These are phyloP conservation scores for Diuraphis noxia DNA, from an alignment of 1,140 invertebrate genomes.

Conservation along the genomic window DNA sequence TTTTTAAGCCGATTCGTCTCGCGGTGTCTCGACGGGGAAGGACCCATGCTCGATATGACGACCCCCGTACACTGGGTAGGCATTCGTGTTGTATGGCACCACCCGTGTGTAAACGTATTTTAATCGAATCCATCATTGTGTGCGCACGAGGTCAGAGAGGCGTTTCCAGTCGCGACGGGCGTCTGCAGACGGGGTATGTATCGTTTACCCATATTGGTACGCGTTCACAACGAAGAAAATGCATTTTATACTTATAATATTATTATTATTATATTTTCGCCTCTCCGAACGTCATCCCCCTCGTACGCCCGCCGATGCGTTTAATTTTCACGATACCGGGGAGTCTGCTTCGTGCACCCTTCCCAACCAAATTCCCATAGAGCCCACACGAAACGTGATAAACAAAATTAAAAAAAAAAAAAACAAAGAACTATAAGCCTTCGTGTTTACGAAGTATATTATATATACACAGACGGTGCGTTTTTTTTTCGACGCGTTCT, in stretches of 20 bases:
- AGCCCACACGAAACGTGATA: neutral
- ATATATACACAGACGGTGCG: neutral
- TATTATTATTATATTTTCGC: neutral
- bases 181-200: neutral
- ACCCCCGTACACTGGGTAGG: neutral
- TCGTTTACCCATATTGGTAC: neutral
- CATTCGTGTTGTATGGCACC: neutral
- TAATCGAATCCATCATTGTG: conserved; percentile 27
- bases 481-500: neutral
- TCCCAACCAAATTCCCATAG: neutral
- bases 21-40: neutral
- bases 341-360: neutral
- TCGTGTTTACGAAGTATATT: neutral
- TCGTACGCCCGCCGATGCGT: neutral
- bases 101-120: conserved; percentile 21
- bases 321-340: neutral
- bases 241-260: neutral
- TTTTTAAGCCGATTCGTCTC: neutral
- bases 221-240: neutral
- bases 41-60: neutral
- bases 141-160: neutral
- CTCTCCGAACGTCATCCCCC: neutral
- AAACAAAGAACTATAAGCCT: neutral
- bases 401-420: neutral
- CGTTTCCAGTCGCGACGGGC: conserved; percentile 3